These are phyloP conservation scores for Stramonita haemastoma DNA, from an alignment of 2,888 invertebrate species.

Conservation along the genomic window DNA sequence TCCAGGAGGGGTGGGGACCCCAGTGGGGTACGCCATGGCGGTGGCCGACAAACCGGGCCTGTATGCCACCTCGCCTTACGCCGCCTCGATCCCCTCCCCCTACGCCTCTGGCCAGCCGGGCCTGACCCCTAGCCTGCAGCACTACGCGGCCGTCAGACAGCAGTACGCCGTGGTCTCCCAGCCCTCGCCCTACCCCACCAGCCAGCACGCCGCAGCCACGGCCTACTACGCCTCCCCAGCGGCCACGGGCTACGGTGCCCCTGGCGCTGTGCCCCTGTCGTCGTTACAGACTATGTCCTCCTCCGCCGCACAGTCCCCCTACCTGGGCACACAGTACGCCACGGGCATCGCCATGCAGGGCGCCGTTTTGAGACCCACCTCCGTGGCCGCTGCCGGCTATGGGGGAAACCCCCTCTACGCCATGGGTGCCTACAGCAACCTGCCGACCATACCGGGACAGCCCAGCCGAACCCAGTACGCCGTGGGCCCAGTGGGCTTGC, in stretches of 20 bases:
- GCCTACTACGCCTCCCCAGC: slow-evolving; percentile 36
- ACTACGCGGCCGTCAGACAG: slow-evolving; percentile 28
- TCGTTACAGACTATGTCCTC: slow-evolving; percentile 32
- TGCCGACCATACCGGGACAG: slow-evolving; percentile 31
- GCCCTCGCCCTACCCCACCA: slow-evolving; percentile 36
- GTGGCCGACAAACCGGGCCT: slow-evolving; percentile 52
- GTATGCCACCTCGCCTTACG: slow-evolving; percentile 49
- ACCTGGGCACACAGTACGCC: slow-evolving; percentile 37
- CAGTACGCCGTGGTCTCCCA: slow-evolving; percentile 43
- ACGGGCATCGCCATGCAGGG: slow-evolving; percentile 28
- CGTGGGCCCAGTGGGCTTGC: slow-evolving; percentile 24
- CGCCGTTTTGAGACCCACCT: slow-evolving; percentile 33
- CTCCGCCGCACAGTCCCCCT: slow-evolving; percentile 15
- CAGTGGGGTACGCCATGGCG: slow-evolving; percentile 38
- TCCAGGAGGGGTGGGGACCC: slow-evolving; percentile 32
- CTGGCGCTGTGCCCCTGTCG: slow-evolving; percentile 29
- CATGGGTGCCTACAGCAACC: slow-evolving; percentile 34
- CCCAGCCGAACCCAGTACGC: slow-evolving; percentile 24
- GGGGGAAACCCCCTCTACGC: slow-evolving; percentile 32
- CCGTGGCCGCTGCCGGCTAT: slow-evolving; percentile 26
- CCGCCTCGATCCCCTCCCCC: slow-evolving; percentile 44
- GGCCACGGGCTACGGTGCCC: slow-evolving; percentile 27
- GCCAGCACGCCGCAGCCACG: slow-evolving; percentile 29
- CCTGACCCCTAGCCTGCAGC: slow-evolving; percentile 41
- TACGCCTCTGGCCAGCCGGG: slow-evolving; percentile 48